These are phyloP conservation scores for Idaea straminata DNA, from an alignment of 2,888 invertebrate species.

Conservation along the genomic window DNA sequence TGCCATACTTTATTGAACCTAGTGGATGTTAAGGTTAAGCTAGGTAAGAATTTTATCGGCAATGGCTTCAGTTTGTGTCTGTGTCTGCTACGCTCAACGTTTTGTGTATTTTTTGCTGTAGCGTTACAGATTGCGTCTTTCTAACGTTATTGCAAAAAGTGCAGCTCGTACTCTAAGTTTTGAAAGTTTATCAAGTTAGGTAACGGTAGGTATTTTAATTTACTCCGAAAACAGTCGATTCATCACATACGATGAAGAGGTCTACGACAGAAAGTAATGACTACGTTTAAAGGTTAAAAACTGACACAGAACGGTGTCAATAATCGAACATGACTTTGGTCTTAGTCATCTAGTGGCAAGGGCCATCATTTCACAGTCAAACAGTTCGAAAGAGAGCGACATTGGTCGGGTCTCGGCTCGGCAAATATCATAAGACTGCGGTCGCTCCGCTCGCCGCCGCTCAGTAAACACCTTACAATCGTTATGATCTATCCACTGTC, in stretches of 20 bases:
- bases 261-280: too few relatives aligned
- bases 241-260: too few relatives aligned
- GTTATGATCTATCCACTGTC: conserved; percentile 43
- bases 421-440: conserved; percentile 63
- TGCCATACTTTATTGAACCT: conserved; percentile 7
- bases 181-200: too few relatives aligned
- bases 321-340: background rate
- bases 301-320: background rate
- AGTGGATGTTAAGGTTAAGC: conserved; percentile 19
- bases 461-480: conserved; percentile 51
- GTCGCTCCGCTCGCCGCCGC: conserved; percentile 38
- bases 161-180: too few relatives aligned
- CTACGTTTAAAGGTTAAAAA: too few relatives aligned
- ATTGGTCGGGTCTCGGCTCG: conserved; percentile 41
- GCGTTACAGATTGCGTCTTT: too few relatives aligned
- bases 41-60: conserved; percentile 7
- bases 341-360: background rate
- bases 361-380: conserved; percentile 10
- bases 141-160: too few relatives aligned
- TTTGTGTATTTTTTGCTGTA: too few relatives aligned
- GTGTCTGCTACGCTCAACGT: too few relatives aligned
- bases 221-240: too few relatives aligned
- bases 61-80: background rate
- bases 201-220: too few relatives aligned
- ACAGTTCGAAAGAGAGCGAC: conserved; percentile 2